Base-by-base conservation (phyloP, 1,140 invertebrate species). In the Adelges cooleyi region DNA sequence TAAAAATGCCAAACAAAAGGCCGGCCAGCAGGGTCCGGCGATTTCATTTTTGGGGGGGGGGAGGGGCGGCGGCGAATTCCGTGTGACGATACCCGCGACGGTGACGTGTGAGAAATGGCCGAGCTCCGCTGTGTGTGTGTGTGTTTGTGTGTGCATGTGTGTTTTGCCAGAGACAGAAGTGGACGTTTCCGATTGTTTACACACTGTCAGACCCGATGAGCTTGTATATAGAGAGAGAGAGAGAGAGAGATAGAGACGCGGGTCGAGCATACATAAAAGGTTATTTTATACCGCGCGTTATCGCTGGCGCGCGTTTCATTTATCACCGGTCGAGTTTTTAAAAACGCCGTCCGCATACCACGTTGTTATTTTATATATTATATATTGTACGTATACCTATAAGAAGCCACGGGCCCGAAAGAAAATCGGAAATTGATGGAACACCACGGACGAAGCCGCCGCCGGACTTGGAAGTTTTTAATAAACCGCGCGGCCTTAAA, bases 391-490 rank as follows among this genome's bases (percentile, higher is more conserved):
- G n/a, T n/a, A n/a, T 33, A 33, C 11, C 29, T 33, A 33, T 33
- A 33, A 33, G 29, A 33, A 33, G 25, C 54, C 40, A 22, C 10
- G 25, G 17, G 38, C 18, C 54, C 54, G 54, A 46, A 29, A 59
- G 40, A 23, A 40, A 59, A 59, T 59, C 18, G 54, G 40, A 46
- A 59, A 59, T 59, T 59, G 54, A 59, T 59, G 54, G 20, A 27
- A 52, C 27, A 25, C 10, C 13, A 17, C 51, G 18, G 29, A 9
- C 52, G 25, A 15, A n/a, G 17, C 25, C 1, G 51, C n/a, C 0
- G 3, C 3, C 50, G 48, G 18, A 2, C 22, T 18, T 53, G 11
- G 9, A 17, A 18, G n/a, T n/a, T 23, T 23, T 23, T 53, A 33
- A 29, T 8, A 29, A 52, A 29, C 11, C 10, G 50, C 1, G 8